Evolutionary conservation across 1,140 invertebrate species (phyloP).

Genomic region (Anastrepha obliqua): DNA sequence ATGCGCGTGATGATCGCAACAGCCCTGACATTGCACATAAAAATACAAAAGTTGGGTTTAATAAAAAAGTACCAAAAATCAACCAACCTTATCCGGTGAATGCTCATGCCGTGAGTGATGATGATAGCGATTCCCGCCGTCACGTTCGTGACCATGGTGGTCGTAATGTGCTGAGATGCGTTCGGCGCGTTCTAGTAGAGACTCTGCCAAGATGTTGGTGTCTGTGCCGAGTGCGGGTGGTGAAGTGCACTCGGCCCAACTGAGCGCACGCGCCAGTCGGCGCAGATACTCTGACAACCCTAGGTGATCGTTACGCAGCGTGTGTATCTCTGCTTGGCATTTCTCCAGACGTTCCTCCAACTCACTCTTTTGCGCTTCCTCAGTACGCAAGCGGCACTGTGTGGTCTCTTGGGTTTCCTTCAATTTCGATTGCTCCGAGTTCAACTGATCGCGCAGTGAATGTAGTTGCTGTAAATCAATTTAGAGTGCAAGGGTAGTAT

Average conservation of each 20-base stretch:
- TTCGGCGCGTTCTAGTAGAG: slow-evolving; percentile 84
- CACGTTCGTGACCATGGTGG: slow-evolving; percentile 76
- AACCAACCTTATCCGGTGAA: slow-evolving; percentile 62
- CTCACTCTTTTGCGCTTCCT: slow-evolving; percentile 82
- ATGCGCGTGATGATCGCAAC: slow-evolving; percentile 60
- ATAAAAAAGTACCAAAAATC: neutral
- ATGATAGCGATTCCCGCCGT: slow-evolving; percentile 51
- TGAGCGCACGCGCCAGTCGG: slow-evolving; percentile 79
- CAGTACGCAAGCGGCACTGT: slow-evolving; percentile 78
- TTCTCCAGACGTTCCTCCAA: slow-evolving; percentile 83
- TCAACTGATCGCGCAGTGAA: slow-evolving; percentile 81
- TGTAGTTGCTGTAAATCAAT: slow-evolving; percentile 80
- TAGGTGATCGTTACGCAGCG: slow-evolving; percentile 70
- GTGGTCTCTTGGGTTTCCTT: slow-evolving; percentile 80
- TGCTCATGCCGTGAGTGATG: slow-evolving; percentile 60
- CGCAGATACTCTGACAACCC: slow-evolving; percentile 75
- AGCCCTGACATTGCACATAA: slow-evolving; percentile 13
- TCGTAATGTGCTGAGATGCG: slow-evolving; percentile 83
- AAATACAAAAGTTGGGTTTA: neutral
- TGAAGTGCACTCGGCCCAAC: slow-evolving; percentile 69
- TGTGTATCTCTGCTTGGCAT: slow-evolving; percentile 81
- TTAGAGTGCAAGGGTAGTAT: neutral
- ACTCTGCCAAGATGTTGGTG: slow-evolving; percentile 86
- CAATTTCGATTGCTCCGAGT: slow-evolving; percentile 78
- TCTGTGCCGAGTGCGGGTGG: slow-evolving; percentile 81